Evolutionary conservation across 2,888 invertebrate genomes (phyloP), one percentile per base, ranked within the genome.

Genomic region (Aplocera efformata): DNA sequence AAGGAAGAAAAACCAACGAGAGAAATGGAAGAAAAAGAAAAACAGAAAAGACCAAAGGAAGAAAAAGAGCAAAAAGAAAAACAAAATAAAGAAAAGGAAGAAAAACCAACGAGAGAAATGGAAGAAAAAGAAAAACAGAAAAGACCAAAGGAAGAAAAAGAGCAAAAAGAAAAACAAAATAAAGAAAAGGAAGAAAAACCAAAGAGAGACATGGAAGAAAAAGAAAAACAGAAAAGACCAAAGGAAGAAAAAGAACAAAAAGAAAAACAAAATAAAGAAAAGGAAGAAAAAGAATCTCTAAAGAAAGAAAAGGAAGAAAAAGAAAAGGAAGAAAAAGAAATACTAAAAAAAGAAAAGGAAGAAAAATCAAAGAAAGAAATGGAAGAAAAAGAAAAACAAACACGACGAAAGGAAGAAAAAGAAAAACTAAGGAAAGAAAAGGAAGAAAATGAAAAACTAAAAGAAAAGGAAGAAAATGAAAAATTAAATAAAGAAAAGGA

Each of bases 361-460:
- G 24, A 32, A 22, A 40, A 10, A 1, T 11, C 24, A 10, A 23
- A 4, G 4, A 30, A 27, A 11, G 20, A 30, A 21, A 32, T 35
- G n/a, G 30, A 28, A 24, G 24, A 30, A 10, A 46, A 50, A 37
- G 27, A 33, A 48, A 41, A 30, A 8, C n/a, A n/a, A n/a, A n/a
- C n/a, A n/a, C 20, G 20, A 3, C 35, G 42, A 46, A 61, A 46
- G 49, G 56, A 44, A 38, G 48, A 47, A 37, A 46, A 50, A 37
- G 27, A 33, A 48, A 41, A 30, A 8, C 20, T 24, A 3, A 39
- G 42, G 17, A 36, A 24, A 23, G 24, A 23, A 46, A 61, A 46
- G 49, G 56, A 44, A 38, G 48, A 22, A 50, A 46, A 10, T 37
- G 8, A 20, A 26, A 41, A 36, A 28, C 9, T 31, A 26, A 50